These are phyloP conservation scores for Andrena praecox DNA, from an alignment of 2,888 invertebrate genomes.

Conservation along the genomic window DNA sequence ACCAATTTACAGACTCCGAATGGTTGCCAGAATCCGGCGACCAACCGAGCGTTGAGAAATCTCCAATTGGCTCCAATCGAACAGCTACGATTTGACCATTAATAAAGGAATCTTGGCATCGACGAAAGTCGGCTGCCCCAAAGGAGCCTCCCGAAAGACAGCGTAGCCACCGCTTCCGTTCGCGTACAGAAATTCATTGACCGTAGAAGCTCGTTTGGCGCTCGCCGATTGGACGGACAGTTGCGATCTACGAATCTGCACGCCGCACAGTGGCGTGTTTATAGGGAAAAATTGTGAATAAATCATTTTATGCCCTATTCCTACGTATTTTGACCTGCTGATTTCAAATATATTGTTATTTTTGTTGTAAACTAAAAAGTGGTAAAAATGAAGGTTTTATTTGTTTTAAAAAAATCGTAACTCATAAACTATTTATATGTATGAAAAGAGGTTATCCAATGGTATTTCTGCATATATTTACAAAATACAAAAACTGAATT, in stretches of 20 bases:
- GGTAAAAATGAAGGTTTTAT: too few species aligned
- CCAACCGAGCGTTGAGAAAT: conserved; percentile 27
- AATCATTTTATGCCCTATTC: too few species aligned
- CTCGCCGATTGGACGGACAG: not conserved
- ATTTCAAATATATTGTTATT: too few species aligned
- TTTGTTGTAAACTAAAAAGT: too few species aligned
- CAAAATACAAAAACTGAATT: too few species aligned
- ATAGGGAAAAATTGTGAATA: too few species aligned
- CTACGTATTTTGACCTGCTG: too few species aligned
- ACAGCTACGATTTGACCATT: conserved; percentile 36
- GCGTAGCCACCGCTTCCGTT: conserved; percentile 16
- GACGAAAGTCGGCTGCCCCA: not conserved
- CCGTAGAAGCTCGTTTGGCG: conserved; percentile 31
- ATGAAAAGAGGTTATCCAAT: too few species aligned
- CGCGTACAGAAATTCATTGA: conserved; percentile 27
- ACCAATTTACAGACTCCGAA: conserved; percentile 35
- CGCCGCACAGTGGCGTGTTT: too few species aligned
- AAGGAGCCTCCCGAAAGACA: not conserved
- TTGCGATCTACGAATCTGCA: conserved; percentile 5
- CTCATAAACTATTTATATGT: too few species aligned
- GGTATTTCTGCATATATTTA: too few species aligned
- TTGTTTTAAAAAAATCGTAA: too few species aligned
- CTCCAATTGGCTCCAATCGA: conserved; percentile 25
- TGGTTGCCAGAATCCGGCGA: conserved; percentile 39
- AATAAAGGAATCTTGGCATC: conserved; percentile 45